Evolutionary conservation across 2,888 invertebrate species (phyloP).

Genomic region (Archips xylosteana): DNA sequence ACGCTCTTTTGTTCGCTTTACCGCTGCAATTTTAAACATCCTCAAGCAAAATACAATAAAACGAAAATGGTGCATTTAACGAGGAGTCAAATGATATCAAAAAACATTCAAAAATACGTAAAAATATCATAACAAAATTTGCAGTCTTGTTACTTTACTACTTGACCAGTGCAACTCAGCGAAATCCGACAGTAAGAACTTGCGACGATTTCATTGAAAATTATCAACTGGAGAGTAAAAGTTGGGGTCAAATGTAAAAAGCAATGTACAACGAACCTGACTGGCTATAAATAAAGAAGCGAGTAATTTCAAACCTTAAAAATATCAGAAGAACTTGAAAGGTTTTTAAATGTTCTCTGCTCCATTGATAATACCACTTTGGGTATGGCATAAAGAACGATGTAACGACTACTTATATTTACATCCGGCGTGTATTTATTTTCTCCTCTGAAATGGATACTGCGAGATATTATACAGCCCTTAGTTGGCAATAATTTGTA

Average conservation of each 20-base stretch:
- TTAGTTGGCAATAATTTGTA: slow-evolving; percentile 21
- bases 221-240: background rate
- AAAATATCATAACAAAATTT: slow-evolving; percentile 18
- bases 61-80: slow-evolving; percentile 24
- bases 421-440: slow-evolving; percentile 23
- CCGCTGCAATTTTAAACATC: slow-evolving; percentile 14
- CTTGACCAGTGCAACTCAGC: slow-evolving; percentile 10
- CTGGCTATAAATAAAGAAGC: background rate
- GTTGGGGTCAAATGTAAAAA: background rate
- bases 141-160: slow-evolving; percentile 19
- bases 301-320: background rate
- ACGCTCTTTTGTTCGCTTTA: slow-evolving; percentile 21
- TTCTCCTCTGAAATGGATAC: slow-evolving; percentile 1
- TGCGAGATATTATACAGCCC: background rate
- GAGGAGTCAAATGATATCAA: slow-evolving; percentile 35
- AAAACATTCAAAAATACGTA: slow-evolving; percentile 28
- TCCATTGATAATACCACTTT: slow-evolving; percentile 29
- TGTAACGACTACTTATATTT: slow-evolving; percentile 29
- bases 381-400: slow-evolving; percentile 26
- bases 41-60: slow-evolving; percentile 16
- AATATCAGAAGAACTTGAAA: slow-evolving; percentile 14
- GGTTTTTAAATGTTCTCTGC: slow-evolving; percentile 22
- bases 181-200: slow-evolving; percentile 1
- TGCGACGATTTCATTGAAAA: slow-evolving; percentile 24
- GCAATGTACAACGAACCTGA: slow-evolving; percentile 13